Conservation (phyloP, 2,113 vertebrate genomes). For the Etheostoma spectabile region DNA sequence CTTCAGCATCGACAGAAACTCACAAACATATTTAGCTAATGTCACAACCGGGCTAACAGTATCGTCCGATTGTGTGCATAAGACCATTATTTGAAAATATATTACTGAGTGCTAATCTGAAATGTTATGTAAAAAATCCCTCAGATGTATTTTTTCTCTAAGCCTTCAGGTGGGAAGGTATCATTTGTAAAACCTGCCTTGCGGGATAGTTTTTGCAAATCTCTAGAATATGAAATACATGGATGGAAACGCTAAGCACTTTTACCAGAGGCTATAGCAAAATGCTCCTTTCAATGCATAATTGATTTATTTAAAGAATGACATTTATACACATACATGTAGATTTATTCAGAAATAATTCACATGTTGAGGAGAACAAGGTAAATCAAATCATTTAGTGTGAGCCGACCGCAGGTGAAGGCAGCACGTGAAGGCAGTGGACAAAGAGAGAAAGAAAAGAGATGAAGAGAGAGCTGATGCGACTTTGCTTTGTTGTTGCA, state of each 20-base stretch:
- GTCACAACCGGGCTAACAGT: conserved; percentile 20
- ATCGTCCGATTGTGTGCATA: conserved; percentile 10
- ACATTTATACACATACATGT: background rate
- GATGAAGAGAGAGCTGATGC: too few relatives aligned
- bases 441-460: too few relatives aligned
- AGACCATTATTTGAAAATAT: conserved; percentile 31
- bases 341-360: background rate
- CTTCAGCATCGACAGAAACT: background rate
- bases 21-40: conserved; percentile 22
- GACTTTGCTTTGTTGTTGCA: too few relatives aligned
- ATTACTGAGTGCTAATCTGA: conserved; percentile 36
- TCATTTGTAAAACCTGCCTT: conserved; percentile 39
- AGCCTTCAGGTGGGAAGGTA: conserved; percentile 35
- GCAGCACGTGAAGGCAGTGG: too few relatives aligned
- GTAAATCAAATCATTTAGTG: background rate
- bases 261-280: background rate
- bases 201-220: conserved; percentile 9
- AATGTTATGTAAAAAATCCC: conserved; percentile 30
- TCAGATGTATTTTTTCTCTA: conserved; percentile 31
- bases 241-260: background rate
- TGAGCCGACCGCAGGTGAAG: too few relatives aligned
- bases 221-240: conserved; percentile 20
- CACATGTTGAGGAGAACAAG: background rate
- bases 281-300: background rate
- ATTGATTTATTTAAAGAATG: conserved; percentile 2